These are phyloP conservation scores for Henricia sp. DNA, from an alignment of 53 echinoderm and acorn worm genomes.

Conservation along the genomic window DNA sequence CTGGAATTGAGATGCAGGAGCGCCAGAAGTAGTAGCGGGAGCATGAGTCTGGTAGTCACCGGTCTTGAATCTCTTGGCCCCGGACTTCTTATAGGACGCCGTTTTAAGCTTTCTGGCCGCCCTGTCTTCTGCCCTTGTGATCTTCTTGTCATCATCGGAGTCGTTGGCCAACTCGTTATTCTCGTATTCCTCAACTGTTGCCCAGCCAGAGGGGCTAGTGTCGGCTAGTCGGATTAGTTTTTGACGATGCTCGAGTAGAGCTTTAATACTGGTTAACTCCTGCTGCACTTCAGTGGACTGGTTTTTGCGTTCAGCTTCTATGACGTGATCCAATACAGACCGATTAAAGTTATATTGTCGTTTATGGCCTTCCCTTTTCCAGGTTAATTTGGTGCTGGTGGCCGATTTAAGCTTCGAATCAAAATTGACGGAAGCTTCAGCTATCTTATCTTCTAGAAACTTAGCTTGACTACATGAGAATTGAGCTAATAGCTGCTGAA, in stretches of 20 bases:
- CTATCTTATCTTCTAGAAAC: conserved; percentile 10
- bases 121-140: too few relatives aligned
- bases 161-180: not conserved
- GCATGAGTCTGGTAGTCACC: not conserved
- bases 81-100: too few relatives aligned
- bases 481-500: conserved; percentile 9
- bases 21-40: not conserved
- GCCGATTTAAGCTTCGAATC: not conserved
- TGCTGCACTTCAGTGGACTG: not conserved
- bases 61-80: too few relatives aligned
- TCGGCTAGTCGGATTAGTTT: conserved; percentile 3
- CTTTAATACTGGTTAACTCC: too few relatives aligned
- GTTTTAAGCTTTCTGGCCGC: too few relatives aligned
- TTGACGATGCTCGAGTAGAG: not conserved
- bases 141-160: not conserved
- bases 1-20: too few relatives aligned
- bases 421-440: not conserved
- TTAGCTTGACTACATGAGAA: conserved; percentile 1
- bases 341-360: conserved; percentile 22
- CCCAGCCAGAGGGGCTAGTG: not conserved
- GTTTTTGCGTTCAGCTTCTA: too few relatives aligned
- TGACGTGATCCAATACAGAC: too few relatives aligned
- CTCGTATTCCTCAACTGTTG: too few relatives aligned
- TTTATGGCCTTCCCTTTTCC: conserved; percentile 19
- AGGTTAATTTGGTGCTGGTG: too few relatives aligned